Conservation (phyloP, 2,113 vertebrate genomes). For the Mesembrinibis cayennensis region DNA sequence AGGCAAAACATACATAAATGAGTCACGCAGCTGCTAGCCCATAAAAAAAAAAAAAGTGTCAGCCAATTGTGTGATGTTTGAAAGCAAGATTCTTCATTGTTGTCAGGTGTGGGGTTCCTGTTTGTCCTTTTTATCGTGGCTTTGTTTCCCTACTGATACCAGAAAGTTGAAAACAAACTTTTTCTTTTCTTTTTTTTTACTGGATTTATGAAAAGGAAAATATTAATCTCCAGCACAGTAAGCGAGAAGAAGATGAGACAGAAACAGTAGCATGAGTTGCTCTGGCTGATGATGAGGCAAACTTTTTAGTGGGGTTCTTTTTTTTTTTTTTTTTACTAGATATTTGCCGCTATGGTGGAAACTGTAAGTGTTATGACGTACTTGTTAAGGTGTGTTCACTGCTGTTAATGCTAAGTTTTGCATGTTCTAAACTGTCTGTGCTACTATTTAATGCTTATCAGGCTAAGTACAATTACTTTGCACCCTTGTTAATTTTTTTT, state of each 20-base stretch:
- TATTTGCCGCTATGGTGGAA: neutral
- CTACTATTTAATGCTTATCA: neutral
- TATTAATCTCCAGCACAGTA: neutral
- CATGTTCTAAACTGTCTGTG: neutral
- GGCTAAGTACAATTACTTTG: neutral
- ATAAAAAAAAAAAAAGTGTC: slow-evolving; percentile 32
- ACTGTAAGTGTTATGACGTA: neutral
- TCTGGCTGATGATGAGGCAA: neutral
- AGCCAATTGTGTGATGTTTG: slow-evolving; percentile 62
- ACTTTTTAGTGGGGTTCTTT: neutral
- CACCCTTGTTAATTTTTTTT: neutral
- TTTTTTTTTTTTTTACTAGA: neutral
- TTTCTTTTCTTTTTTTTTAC: neutral
- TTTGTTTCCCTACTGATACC: slow-evolving; percentile 67
- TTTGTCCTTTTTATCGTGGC: slow-evolving; percentile 53
- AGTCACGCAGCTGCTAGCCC: slow-evolving; percentile 74
- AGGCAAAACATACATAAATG: slow-evolving; percentile 65
- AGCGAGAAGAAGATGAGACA: neutral
- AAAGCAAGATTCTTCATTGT: slow-evolving; percentile 65
- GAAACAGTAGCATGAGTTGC: neutral
- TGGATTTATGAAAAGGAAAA: neutral
- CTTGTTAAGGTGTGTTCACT: neutral
- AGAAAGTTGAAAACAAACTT: slow-evolving; percentile 48
- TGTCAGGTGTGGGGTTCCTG: slow-evolving; percentile 71
- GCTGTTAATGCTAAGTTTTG: neutral